Percentiles rank a stretch among this genome's conserved stretches.
Evolutionary conservation across 2,113 vertebrate species (phyloP).

Genomic region (Motacilla alba): DNA sequence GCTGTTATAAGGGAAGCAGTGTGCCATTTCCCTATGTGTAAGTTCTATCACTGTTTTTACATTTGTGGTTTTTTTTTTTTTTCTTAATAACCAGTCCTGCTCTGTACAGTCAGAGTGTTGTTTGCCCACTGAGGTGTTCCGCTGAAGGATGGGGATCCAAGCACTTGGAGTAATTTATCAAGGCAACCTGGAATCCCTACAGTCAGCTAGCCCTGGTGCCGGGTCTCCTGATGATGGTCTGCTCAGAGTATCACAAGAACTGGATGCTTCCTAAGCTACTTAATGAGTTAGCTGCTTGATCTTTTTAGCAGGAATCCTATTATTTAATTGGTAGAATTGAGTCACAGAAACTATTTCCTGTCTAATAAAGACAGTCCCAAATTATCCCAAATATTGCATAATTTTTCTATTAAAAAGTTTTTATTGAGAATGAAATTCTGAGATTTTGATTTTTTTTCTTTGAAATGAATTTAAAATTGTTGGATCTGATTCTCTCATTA

Average conservation of each 20-base stretch:
- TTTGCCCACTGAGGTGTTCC: background rate
- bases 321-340: constrained; percentile 19
- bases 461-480: background rate
- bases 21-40: background rate
- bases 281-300: background rate
- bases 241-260: background rate
- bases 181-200: background rate
- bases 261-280: constrained; percentile 5
- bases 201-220: background rate
- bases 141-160: background rate
- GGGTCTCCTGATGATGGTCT: background rate
- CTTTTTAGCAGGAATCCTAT: constrained; percentile 7
- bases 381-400: background rate
- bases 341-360: constrained; percentile 12
- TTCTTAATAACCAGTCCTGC: background rate
- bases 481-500: background rate
- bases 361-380: background rate
- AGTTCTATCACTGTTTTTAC: background rate
- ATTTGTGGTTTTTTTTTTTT: background rate
- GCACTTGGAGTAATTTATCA: background rate
- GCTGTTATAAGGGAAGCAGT: background rate
- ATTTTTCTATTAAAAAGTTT: background rate
- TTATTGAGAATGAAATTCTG: background rate
- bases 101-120: background rate
- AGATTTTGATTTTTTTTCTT: background rate